These are phyloP conservation scores for Hyperoplus lanceolatus DNA, from an alignment of 2,797 vertebrate species.

Conservation along the genomic window DNA sequence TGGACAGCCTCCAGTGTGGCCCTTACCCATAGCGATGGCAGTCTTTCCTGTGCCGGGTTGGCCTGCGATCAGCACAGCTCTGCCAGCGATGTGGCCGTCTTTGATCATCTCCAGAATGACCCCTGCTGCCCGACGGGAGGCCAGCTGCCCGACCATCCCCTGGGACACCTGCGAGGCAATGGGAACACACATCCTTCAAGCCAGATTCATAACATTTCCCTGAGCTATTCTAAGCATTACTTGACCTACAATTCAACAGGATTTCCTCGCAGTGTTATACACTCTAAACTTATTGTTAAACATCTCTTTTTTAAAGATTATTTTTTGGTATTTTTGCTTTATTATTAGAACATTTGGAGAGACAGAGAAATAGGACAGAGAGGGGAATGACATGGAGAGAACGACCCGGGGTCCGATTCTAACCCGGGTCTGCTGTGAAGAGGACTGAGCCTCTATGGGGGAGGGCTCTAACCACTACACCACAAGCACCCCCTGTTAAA, in stretches of 20 bases:
- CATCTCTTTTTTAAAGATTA: neutral
- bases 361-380: no score
- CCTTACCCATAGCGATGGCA: slow-evolving; percentile 94
- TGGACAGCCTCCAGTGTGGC: slow-evolving; percentile 15
- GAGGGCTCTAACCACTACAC: no score
- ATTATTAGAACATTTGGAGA: no score
- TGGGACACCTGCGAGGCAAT: slow-evolving; percentile 89
- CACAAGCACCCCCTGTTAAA: no score
- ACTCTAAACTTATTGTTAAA: neutral
- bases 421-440: no score
- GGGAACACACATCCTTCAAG: slow-evolving; percentile 23
- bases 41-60: slow-evolving; percentile 96
- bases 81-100: slow-evolving; percentile 94
- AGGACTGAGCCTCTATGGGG: no score
- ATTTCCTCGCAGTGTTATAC: neutral
- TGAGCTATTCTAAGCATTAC: neutral
- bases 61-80: slow-evolving; percentile 92
- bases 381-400: no score
- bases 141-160: slow-evolving; percentile 95
- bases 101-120: slow-evolving; percentile 96
- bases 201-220: neutral
- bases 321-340: no score
- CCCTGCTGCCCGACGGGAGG: slow-evolving; percentile 93
- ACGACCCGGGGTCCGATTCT: no score
- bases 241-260: neutral